Conservation (phyloP, 2,113 vertebrate species). For the Podilymbus podiceps region DNA sequence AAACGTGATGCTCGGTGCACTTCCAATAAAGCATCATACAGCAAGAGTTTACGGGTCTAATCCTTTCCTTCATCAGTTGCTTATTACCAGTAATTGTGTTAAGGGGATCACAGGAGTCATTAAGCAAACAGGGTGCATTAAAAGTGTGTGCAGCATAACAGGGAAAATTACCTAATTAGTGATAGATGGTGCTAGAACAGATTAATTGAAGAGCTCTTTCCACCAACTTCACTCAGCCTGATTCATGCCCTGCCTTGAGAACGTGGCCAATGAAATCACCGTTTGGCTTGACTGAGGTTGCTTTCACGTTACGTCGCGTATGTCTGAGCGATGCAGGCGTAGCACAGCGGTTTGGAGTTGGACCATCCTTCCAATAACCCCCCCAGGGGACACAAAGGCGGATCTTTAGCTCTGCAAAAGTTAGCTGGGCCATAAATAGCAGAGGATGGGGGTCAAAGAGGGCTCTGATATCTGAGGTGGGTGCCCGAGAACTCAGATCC, state of each 20-base stretch:
- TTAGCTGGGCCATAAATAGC: background rate
- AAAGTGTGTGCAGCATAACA: background rate
- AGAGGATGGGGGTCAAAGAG: accelerated
- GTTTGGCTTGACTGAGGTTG: background rate
- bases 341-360: background rate
- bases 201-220: background rate
- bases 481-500: accelerated
- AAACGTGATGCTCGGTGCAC: background rate
- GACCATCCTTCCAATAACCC: background rate
- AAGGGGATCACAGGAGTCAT: conserved; percentile 33
- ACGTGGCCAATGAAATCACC: background rate
- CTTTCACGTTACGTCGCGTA: background rate
- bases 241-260: background rate
- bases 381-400: background rate
- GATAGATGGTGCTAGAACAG: background rate
- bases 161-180: conserved; percentile 37
- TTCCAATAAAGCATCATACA: conserved; percentile 29
- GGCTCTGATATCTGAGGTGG: background rate
- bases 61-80: conserved; percentile 24
- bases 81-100: conserved; percentile 51
- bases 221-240: background rate
- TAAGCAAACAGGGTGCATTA: conserved; percentile 51
- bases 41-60: conserved; percentile 1
- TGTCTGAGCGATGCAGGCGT: background rate
- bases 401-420: background rate